Evolutionary conservation across 2,797 vertebrate species (phyloP), one percentile per base, ranked within the genome.

Genomic region (Melanotaenia maccullochi): DNA sequence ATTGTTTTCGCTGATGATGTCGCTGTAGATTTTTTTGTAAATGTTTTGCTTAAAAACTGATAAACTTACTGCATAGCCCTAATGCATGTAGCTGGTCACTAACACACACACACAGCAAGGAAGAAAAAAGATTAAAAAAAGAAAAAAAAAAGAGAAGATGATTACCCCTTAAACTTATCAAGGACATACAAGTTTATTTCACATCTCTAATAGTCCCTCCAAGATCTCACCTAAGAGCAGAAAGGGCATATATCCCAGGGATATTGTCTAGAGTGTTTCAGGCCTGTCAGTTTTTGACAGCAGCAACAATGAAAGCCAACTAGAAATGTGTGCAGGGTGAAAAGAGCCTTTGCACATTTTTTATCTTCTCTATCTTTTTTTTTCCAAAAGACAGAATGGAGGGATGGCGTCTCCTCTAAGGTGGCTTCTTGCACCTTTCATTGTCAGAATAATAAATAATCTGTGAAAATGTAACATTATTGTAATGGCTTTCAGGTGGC

Each of bases 391-490:
- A 81, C 80, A 74, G 74, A 70, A 73, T 49, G 57, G 71, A 82
- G 40, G 72, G 65, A 65, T 7, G 28, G 40, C 44, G 71, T 82
- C 78, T 84, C 76, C 69, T 79, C 58, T 20, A 63, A 74, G 80
- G 73, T 81, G 84, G 89, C 88, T 92, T 93, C 90, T 94, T 85
- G 84, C 92, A 92, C 91, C 87, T 95, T 73, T 73, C 87, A 61
- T 80, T 67, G 84, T 82, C 36, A 56, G 81, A 94, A 95, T 87
- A 95, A 94, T 94, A 95, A 95, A 92, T 94, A 86, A 94, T 94
- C 90, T 85, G 83, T 79, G 87, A 90, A 92, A 94, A 92, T 93
- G 92, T 83, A 76, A 79, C 84, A 73, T 92, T 91, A 93, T 92
- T 90, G 91, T 89, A 93, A 89, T 92, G 93, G 92, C 91, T 94